Conservation (phyloP, 2,113 vertebrate species). For the Oxyura jamaicensis region DNA sequence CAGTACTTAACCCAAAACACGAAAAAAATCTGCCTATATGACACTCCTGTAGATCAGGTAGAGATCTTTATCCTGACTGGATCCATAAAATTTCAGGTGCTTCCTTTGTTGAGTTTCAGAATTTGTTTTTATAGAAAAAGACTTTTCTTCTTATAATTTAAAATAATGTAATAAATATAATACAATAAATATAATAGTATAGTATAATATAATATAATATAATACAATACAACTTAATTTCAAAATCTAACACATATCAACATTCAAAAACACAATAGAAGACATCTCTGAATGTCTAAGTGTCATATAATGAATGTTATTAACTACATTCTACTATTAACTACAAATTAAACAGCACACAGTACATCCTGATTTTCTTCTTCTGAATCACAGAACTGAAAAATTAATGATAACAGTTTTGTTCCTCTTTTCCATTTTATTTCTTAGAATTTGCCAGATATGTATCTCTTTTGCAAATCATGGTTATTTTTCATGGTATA, state of each 20-base stretch:
- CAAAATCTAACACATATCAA: background rate
- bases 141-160: background rate
- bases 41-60: background rate
- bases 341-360: background rate
- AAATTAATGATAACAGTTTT: background rate
- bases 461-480: background rate
- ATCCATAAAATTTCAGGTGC: background rate
- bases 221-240: background rate
- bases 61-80: background rate
- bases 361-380: background rate
- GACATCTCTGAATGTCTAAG: background rate
- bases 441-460: background rate
- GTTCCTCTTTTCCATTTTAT: background rate
- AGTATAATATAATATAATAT: no score
- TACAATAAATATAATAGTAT: no score
- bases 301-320: background rate
- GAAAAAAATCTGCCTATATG: background rate
- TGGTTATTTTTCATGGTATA: background rate
- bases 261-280: background rate
- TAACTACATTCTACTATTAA: no score
- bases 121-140: background rate
- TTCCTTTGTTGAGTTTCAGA: background rate
- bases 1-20: background rate
- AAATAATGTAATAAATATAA: background rate
- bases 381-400: background rate